Percentiles rank a stretch among this genome's conserved stretches.
Conservation (phyloP, 2,888 invertebrate species). For the Smittia sp. region DNA sequence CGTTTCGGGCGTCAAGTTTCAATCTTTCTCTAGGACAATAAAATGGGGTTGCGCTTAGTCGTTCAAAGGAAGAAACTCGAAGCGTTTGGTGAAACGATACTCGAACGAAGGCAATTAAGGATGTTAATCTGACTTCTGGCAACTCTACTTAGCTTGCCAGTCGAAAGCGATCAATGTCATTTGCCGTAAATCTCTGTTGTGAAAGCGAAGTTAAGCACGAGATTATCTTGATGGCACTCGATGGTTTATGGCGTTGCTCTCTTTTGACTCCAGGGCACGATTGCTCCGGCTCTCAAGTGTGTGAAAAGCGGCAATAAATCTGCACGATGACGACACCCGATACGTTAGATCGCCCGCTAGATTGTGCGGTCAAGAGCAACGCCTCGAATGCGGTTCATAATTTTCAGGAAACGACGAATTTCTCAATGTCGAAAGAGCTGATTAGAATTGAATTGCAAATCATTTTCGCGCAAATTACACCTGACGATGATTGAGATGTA, state of each 20-base stretch:
- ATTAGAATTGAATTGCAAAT: no score
- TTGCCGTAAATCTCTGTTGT: slow-evolving; percentile 26
- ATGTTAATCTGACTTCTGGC: slow-evolving; percentile 37
- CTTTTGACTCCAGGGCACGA: slow-evolving; percentile 11
- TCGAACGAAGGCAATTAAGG: slow-evolving; percentile 26
- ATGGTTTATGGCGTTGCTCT: slow-evolving; percentile 34
- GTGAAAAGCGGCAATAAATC: slow-evolving; percentile 30
- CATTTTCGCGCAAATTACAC: no score
- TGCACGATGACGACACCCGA: not conserved
- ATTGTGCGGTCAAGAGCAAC: no score
- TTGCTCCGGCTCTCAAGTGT: slow-evolving; percentile 20
- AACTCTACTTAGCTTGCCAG: slow-evolving; percentile 23
- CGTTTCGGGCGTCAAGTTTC: slow-evolving; percentile 11
- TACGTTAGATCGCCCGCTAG: no score
- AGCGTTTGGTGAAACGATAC: slow-evolving; percentile 6
- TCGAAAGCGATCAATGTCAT: slow-evolving; percentile 26
- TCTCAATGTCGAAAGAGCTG: no score
- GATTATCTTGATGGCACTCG: slow-evolving; percentile 23
- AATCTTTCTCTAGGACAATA: not conserved
- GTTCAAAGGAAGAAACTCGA: slow-evolving; percentile 18
- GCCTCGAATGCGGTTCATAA: no score
- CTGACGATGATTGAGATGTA: slow-evolving; percentile 12
- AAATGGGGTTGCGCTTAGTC: slow-evolving; percentile 35
- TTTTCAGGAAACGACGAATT: no score
- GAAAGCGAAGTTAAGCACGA: not conserved